A percentile compares a stretch with the other conserved stretches of the same genome.
Conservation (phyloP, 2,888 invertebrate species). For the Himalopsyche tibetana region DNA sequence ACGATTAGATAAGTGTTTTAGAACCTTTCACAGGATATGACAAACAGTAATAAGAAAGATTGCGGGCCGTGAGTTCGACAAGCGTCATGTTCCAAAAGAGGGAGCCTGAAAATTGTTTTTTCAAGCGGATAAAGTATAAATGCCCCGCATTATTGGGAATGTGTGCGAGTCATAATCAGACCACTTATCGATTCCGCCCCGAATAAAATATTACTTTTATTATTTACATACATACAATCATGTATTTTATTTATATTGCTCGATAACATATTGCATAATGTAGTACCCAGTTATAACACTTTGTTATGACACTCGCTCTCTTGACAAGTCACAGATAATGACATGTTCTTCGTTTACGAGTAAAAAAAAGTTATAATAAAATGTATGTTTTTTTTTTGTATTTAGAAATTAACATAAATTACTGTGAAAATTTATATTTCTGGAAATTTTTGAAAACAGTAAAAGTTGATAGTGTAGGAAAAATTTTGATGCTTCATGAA, state of each 20-base stretch:
- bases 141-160: slow-evolving; percentile 11
- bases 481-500: too few relatives aligned
- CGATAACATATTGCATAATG: neutral
- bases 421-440: too few relatives aligned
- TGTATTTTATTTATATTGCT: neutral
- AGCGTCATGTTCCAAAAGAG: neutral
- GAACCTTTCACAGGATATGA: too few relatives aligned
- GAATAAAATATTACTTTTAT: slow-evolving; percentile 19
- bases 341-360: too few relatives aligned
- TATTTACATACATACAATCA: neutral
- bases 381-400: too few relatives aligned
- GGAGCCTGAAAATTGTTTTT: neutral
- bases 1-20: too few relatives aligned
- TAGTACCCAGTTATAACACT: neutral
- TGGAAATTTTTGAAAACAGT: too few relatives aligned
- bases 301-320: neutral
- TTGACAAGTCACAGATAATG: too few relatives aligned
- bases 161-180: slow-evolving; percentile 10
- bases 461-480: too few relatives aligned
- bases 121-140: slow-evolving; percentile 12
- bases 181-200: slow-evolving; percentile 1
- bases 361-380: too few relatives aligned
- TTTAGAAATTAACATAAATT: too few relatives aligned
- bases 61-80: neutral
- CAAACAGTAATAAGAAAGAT: neutral